Percentiles rank a stretch among this genome's conserved stretches.
phyloP scores from a whole-genome alignment of 2,888 invertebrate species.

The Pseudococcus jackbeardsleyi region DNA sequence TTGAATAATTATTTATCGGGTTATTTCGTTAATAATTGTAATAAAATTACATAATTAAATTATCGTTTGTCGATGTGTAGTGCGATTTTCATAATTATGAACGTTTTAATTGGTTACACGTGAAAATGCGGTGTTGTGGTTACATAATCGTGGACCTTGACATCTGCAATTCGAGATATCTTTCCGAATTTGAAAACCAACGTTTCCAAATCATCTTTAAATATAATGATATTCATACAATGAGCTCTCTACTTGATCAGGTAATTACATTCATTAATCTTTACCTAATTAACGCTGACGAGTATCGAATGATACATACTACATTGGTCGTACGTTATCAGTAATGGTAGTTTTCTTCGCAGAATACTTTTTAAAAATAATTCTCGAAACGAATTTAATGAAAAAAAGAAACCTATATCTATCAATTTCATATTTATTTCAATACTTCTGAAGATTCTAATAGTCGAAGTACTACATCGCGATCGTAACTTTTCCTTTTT shows the following conservation, averaged over 20 bases:
- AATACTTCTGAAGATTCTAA: neutral
- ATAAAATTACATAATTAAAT: conserved; percentile 40
- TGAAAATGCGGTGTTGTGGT: conserved; percentile 61
- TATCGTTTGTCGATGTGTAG: conserved; percentile 10
- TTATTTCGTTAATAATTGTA: conserved; percentile 47
- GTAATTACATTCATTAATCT: neutral
- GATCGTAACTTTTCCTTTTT: too few species aligned
- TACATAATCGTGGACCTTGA: conserved; percentile 62
- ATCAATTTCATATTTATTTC: neutral
- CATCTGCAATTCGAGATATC: conserved; percentile 46
- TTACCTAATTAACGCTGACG: neutral
- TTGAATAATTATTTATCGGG: conserved; percentile 51
- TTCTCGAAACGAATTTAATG: neutral
- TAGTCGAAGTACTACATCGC: too few species aligned
- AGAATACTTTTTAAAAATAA: neutral
- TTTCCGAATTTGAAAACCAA: conserved; percentile 35
- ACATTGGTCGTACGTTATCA: neutral
- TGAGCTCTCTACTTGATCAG: conserved; percentile 52
- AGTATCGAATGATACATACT: neutral
- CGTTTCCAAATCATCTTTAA: conserved; percentile 22
- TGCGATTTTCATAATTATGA: conserved; percentile 39
- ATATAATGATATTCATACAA: conserved; percentile 30
- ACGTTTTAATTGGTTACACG: conserved; percentile 5
- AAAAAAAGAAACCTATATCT: neutral
- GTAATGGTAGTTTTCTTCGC: neutral